Evolutionary conservation across 2,113 vertebrate genomes (phyloP), one percentile per base, ranked within the genome.

Genomic region (Polypterus senegalus): DNA sequence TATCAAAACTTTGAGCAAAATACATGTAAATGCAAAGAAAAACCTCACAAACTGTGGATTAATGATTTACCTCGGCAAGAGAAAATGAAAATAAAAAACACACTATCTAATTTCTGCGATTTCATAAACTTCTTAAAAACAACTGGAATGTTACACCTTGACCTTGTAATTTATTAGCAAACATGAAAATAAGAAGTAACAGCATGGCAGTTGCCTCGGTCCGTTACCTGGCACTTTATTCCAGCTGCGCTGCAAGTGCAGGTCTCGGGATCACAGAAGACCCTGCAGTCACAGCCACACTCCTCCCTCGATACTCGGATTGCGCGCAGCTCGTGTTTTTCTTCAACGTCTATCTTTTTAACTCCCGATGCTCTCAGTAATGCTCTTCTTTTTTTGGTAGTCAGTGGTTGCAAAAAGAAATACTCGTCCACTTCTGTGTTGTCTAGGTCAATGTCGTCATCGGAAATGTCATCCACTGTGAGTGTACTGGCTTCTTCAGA

Each of bases 381-480:
- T 0, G 92, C 92, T 49, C 96, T 80, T 1, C 96, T 85, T 66
- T 98, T 98, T 71, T 96, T 98, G 9, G 96, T 98, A 2, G 93
- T 94, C 61, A 98, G 79, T 3, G 96, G 96, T 80, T 98, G 96
- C 49, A 98, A 83, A 72, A 98, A 98, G 83, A 98, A 98, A 76
- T 98, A 98, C 73, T 98, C 96, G 0, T 97, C 96, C 27, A 97
- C 96, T 73, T 97, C 96, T 0, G 94, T 97, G 88, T 97, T 97
- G 86, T 97, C 96, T 58, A 97, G 82, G 71, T 98, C 96, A 60
- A 98, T 92, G 71, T 99, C 96, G 6, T 99, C 94, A 47, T 98
- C 96, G 9, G 93, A 97, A 79, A 99, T 96, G 82, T 99, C 94
- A 70, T 98, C 96, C 48, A 93, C 81, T 0, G 94, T 97, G 49